Conservation (phyloP, 2,113 vertebrate species). For the Catagonus wagneri region DNA sequence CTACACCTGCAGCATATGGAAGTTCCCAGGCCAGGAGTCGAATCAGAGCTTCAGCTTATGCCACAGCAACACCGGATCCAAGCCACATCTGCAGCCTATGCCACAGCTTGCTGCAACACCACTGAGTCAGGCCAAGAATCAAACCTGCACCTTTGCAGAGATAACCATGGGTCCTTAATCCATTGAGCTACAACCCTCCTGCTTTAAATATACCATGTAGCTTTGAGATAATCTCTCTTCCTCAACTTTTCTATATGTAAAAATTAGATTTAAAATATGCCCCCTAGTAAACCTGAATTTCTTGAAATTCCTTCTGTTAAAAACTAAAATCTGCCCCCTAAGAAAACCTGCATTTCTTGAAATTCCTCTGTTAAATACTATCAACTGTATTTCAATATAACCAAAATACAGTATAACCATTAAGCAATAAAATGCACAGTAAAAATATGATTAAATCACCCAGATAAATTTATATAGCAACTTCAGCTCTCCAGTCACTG, state of each 20-base stretch:
- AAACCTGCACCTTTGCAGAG: no score
- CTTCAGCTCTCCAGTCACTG: not conserved
- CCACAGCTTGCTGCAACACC: no score
- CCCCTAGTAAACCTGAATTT: not conserved
- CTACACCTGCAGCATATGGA: no score
- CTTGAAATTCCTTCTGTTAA: not conserved
- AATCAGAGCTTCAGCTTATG: no score
- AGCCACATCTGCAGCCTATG: no score
- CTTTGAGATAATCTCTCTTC: not conserved
- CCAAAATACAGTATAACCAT: conserved; percentile 3
- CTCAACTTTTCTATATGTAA: not conserved
- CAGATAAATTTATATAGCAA: not conserved
- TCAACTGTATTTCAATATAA: not conserved
- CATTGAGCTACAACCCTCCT: not conserved
- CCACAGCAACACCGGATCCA: no score
- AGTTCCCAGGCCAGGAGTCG: no score
- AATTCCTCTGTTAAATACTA: conserved; percentile 1
- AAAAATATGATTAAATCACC: not conserved
- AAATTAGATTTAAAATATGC: not conserved
- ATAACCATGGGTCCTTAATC: no score
- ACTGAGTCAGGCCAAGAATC: no score
- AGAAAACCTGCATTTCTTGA: not conserved
- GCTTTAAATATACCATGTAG: not conserved
- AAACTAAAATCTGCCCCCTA: not conserved
- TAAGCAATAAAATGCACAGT: conserved; percentile 1